phyloP scores from a whole-genome alignment of 2,888 invertebrate species.

The Onthophagus sagittarius region DNA sequence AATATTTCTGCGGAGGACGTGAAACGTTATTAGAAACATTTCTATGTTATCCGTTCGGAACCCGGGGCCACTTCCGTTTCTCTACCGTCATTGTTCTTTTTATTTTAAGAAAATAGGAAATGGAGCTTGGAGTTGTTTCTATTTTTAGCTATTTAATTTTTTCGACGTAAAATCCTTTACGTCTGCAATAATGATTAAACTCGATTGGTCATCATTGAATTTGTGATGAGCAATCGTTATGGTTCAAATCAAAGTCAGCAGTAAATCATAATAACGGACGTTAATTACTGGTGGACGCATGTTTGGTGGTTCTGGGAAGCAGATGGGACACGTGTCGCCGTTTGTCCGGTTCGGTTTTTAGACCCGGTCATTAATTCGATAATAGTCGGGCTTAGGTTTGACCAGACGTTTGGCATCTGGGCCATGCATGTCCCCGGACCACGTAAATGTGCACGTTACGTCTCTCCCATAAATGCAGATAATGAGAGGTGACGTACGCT shows the following conservation, averaged over 20 bases:
- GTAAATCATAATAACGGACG: not conserved
- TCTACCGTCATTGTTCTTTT: not conserved
- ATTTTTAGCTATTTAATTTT: not conserved
- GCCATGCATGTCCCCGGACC: not conserved
- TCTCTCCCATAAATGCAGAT: not conserved
- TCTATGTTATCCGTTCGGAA: not conserved
- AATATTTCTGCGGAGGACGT: slow-evolving; percentile 21
- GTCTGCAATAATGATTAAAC: not conserved
- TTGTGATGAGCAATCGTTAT: not conserved
- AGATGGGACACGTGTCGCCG: not conserved
- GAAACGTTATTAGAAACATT: slow-evolving; percentile 17
- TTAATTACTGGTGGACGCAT: not conserved
- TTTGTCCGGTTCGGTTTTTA: not conserved
- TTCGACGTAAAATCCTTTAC: not conserved
- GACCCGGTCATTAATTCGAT: not conserved
- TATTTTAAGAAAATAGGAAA: not conserved
- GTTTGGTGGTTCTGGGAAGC: not conserved
- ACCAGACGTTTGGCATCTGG: not conserved
- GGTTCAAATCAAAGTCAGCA: not conserved
- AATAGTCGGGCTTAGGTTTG: not conserved
- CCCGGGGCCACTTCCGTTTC: not conserved
- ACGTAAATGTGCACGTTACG: not conserved
- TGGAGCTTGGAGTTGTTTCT: not conserved
- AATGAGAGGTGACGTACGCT: not conserved
- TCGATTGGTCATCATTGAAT: not conserved